These are phyloP conservation scores for Hipposideros armiger DNA, from an alignment of 2,113 vertebrate genomes.

Conservation along the genomic window DNA sequence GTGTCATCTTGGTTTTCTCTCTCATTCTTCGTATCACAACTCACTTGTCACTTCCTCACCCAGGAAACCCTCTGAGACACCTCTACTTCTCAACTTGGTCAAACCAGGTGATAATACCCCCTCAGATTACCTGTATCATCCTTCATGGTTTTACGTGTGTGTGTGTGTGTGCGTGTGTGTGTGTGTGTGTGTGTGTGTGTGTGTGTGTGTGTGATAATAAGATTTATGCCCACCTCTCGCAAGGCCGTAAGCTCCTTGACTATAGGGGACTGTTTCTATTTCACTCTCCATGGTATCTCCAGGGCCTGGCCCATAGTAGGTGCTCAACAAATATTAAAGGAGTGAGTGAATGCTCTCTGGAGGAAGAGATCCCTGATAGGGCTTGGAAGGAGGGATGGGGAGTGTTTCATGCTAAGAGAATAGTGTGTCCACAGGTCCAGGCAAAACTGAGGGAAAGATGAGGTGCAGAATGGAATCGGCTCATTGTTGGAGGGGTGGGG, in stretches of 20 bases:
- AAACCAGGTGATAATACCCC: not conserved
- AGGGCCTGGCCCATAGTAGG: not conserved
- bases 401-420: not conserved
- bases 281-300: not conserved
- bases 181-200: too few species aligned
- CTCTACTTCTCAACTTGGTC: not conserved
- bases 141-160: not conserved
- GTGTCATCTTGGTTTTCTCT: too few species aligned
- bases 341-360: not conserved
- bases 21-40: not conserved
- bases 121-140: not conserved
- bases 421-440: not conserved
- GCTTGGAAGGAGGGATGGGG: not conserved
- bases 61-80: not conserved
- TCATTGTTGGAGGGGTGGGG: not conserved
- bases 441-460: not conserved
- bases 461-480: not conserved
- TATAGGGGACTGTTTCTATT: not conserved
- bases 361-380: not conserved
- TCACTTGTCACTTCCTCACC: not conserved
- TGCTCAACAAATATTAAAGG: not conserved
- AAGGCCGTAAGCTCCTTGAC: not conserved
- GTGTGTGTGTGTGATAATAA: too few species aligned
- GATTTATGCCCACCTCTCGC: not conserved
- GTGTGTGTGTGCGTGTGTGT: not conserved